Evolutionary conservation across 2,797 vertebrate species (phyloP), one percentile per base, ranked within the genome.

Genomic region (Channallabes apus): DNA sequence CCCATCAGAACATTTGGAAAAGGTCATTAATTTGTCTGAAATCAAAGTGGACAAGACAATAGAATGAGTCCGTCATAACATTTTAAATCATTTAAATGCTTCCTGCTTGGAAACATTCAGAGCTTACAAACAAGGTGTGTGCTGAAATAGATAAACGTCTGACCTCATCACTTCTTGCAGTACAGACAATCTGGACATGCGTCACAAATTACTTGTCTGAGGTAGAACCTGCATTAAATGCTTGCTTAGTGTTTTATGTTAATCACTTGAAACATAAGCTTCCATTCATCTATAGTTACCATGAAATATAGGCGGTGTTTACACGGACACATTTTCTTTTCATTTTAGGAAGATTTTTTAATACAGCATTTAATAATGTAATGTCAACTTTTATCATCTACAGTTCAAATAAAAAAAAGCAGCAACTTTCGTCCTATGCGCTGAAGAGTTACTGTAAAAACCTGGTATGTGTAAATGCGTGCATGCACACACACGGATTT

Each of bases 31-130:
- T 73, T 82, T 81, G 58, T 80, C 80, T 64, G 7, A 56, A 82
- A 85, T 85, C 24, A 85, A 80, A 86, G n/a, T 51, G 11, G 7
- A 32, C 14, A n/a, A 69, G 72, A 87, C 84, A 80, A 89, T 69
- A 56, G 54, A 17, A 62, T 12, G 61, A 4, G 77, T 84, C 29
- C 20, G 64, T 24, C 72, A 20, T 1, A 17, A 6, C 20, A 38
- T 3, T 51, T 18, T 73, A 71, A 72, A 76, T 87, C 29, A 83
- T 83, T 61, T 35, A 35, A 6, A 68, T 32, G 64, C 22, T 87
- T 87, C 81, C 85, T 83, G 84, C 59, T 79, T n/a, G 12, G 32
- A 62, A 41, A 41, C 61, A 61, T 22, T 61, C 32, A 62, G 68
- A 35, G 41, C 32, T 62, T 79, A 41, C 73, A 58, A 29, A 58